phyloP scores from a whole-genome alignment of 2,888 invertebrate genomes.

The Biston betularia region DNA sequence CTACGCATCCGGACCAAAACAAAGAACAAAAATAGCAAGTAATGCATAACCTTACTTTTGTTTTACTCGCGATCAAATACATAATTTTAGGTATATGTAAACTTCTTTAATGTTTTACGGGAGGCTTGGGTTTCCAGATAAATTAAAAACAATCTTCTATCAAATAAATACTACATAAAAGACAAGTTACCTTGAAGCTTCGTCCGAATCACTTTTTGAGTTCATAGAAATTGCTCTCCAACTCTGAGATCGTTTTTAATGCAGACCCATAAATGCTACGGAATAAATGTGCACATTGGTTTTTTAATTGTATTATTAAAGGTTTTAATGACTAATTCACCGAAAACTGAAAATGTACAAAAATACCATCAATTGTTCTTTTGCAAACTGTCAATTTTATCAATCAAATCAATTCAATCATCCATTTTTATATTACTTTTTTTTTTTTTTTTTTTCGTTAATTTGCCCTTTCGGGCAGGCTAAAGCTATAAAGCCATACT shows the following conservation, averaged over 20 bases:
- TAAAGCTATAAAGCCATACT: too few relatives aligned
- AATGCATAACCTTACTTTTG: conserved; percentile 73
- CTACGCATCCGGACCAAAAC: conserved; percentile 60
- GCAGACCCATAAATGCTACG: conserved; percentile 64
- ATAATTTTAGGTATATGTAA: not conserved
- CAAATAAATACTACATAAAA: conserved; percentile 37
- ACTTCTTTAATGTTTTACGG: not conserved
- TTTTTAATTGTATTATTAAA: conserved; percentile 38
- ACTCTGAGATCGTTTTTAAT: conserved; percentile 64
- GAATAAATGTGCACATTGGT: conserved; percentile 58
- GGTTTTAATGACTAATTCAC: conserved; percentile 43
- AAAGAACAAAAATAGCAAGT: conserved; percentile 81
- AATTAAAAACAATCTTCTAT: conserved; percentile 6
- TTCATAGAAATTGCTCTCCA: conserved; percentile 82
- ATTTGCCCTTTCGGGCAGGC: too few relatives aligned
- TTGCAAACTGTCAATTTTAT: conserved; percentile 66
- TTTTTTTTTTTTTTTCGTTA: conserved; percentile 6
- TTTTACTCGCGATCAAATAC: conserved; percentile 9
- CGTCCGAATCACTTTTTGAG: conserved; percentile 85
- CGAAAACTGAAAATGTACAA: conserved; percentile 67
- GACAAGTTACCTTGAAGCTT: conserved; percentile 84
- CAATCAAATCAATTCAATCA: conserved; percentile 7
- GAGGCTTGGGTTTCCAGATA: not conserved
- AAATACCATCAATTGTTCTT: conserved; percentile 70
- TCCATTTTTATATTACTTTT: conserved; percentile 25